Evolutionary conservation across 1,140 invertebrate genomes (phyloP), one percentile per base, ranked within the genome.

Genomic region (Cotesia glomerata): DNA sequence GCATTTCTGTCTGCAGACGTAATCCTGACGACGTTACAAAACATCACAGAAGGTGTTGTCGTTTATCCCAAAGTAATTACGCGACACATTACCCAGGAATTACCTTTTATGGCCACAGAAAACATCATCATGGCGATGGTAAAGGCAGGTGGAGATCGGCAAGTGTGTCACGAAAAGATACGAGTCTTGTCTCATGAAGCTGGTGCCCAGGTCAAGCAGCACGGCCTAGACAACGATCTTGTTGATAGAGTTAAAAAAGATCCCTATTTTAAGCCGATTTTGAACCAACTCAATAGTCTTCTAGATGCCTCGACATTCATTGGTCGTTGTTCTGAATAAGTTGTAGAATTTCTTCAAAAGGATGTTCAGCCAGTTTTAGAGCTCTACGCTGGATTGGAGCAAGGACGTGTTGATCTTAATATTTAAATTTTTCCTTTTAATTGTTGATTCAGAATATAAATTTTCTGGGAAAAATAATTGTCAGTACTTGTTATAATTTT

Each of bases 51-150:
- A 88, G 97, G 97, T 8, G 84, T 99, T 32, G 94, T 99, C 0
- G 96, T 98, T 0, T 98, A 99, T 86, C 95, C 95, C 0, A 97
- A 97, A 86, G 95, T 97, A 0, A 97, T 98, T 73, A 91, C 93
- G 61, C 89, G 91, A 35, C 91, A 96, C 77, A 93, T 98, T n/a
- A 87, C 89, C 0, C 92, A 97, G 82, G 97, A 99, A 83, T 84
- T 99, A 54, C 97, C 97, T 0, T 99, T 99, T 82, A 98, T 99
- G 97, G 93, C 95, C 0, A 93, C 96, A 0, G 97, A 99, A 85
- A 99, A 98, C 84, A 91, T 99, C 13, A 98, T 99, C 18, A 97
- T 99, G 94, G 97, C 95, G 0, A 97, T 99, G 94, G 97, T 98
- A 0, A 97, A 97, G 85, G 90, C 91, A 45, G 97, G 97, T 36